Evolutionary conservation across 2,113 vertebrate genomes (phyloP), one percentile per base, ranked within the genome.

Genomic region (Chascanopsetta lugubris): DNA sequence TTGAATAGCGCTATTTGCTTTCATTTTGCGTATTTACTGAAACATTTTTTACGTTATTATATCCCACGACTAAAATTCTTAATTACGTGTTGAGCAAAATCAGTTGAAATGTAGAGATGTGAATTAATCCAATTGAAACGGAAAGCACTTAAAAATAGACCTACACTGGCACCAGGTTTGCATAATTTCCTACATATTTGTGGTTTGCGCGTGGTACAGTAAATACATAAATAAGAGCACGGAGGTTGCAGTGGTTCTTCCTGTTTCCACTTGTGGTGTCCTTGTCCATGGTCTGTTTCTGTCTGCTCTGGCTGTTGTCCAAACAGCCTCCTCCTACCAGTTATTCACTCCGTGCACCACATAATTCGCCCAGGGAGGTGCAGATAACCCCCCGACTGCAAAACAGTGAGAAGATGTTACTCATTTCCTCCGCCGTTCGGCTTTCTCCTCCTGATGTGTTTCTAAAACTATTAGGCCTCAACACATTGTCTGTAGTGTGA

Each of bases 191-290:
- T 79, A 75, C 84, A 88, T 81, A 85, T 87, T 82, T 88, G 77
- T 63, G 87, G 87, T 75, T 79, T 78, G 2, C 64, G 56, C n/a
- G 36, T 77, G 83, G 77, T 69, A 72, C 66, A 74, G 72, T 72
- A 80, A 83, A 76, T 85, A 80, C 69, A 87, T 81, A 88, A 88
- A 88, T 85, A 84, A 88, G 79, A 75, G 30, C 73, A 72, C 47
- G 21, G 45, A n/a, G 62, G 30, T 72, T 80, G 72, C 73, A 81
- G 64, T 34, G 75, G 51, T 73, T 79, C 79, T 85, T 87, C 82
- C 84, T 86, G 78, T 90, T 90, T 91, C 88, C 86, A 90, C 82
- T 91, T 83, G 87, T 86, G 88, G 87, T 87, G 80, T 89, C 74
- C 81, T 67, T 85, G 79, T 84, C 75, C 65, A 58, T 75, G 85